Evolutionary conservation across 1,140 invertebrate species (phyloP).

Genomic region (Penaeus chinensis): DNA sequence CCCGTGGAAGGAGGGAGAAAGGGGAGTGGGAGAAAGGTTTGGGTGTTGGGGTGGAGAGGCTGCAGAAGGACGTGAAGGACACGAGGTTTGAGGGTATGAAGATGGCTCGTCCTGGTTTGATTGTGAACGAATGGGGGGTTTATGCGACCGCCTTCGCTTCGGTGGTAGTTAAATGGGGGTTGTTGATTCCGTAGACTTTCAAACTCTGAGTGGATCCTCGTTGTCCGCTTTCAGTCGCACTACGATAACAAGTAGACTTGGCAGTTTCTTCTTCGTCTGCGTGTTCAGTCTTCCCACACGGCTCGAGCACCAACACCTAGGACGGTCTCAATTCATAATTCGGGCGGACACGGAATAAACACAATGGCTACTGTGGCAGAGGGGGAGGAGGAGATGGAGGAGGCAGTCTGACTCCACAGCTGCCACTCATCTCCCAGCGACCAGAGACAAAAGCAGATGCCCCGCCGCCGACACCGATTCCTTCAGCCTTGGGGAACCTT

Average conservation of each 20-base stretch:
- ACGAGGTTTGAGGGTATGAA: not conserved
- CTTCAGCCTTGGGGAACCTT: slow-evolving; percentile 15
- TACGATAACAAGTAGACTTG: too few relatives aligned
- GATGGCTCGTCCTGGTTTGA: too few relatives aligned
- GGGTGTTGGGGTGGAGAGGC: not conserved
- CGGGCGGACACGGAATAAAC: too few relatives aligned
- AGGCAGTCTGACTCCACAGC: too few relatives aligned
- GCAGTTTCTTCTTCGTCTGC: too few relatives aligned
- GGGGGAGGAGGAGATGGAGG: not conserved
- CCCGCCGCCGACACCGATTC: slow-evolving; percentile 16
- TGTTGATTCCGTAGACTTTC: slow-evolving; percentile 15
- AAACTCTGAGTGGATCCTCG: too few relatives aligned
- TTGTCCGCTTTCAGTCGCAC: too few relatives aligned
- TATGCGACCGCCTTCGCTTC: not conserved
- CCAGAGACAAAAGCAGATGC: not conserved
- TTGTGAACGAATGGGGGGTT: too few relatives aligned
- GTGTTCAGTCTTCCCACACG: too few relatives aligned
- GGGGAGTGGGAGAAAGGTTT: not conserved
- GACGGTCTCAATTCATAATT: too few relatives aligned
- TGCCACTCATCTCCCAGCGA: not conserved
- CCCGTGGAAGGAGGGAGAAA: too few relatives aligned
- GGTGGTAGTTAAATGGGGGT: slow-evolving; percentile 26
- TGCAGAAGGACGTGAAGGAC: not conserved
- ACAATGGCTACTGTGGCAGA: not conserved
- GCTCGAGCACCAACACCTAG: too few relatives aligned